phyloP scores from a whole-genome alignment of 2,797 vertebrate genomes.

The Alcedo atthis region DNA sequence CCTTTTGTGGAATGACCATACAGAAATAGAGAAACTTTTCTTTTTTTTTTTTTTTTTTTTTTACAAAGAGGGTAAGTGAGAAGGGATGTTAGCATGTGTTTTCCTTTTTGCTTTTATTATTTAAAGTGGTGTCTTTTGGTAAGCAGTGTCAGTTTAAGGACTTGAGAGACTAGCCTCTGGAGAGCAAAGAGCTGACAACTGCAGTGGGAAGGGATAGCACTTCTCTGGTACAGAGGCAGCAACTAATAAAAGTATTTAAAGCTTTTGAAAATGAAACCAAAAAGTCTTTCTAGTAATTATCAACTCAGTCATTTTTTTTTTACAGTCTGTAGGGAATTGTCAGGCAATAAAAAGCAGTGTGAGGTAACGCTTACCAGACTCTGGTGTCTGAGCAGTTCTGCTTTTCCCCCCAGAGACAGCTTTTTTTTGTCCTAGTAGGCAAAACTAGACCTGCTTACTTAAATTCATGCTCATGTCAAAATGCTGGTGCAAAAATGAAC shows the following conservation, averaged over 20 bases:
- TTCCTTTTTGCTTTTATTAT: neutral
- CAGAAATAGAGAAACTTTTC: neutral
- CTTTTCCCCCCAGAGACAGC: neutral
- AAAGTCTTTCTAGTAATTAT: neutral
- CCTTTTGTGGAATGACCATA: neutral
- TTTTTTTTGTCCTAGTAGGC: neutral
- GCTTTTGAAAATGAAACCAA: neutral
- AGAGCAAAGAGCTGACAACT: accelerated
- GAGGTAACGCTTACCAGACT: neutral
- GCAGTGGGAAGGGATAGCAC: accelerated
- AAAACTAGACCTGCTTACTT: neutral
- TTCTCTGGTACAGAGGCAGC: neutral
- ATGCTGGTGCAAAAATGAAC: neutral
- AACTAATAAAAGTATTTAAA: neutral
- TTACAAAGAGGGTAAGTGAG: neutral
- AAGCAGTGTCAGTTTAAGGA: neutral
- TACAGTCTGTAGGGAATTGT: neutral
- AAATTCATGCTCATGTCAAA: neutral
- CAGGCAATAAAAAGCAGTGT: neutral
- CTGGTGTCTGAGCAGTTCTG: neutral
- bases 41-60: too few species aligned
- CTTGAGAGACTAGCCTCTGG: neutral
- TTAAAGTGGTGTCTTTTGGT: neutral
- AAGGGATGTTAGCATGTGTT: neutral
- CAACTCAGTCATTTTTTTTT: neutral